Conservation (phyloP, 2,888 invertebrate genomes). For the Bhutanitis thaidina region DNA sequence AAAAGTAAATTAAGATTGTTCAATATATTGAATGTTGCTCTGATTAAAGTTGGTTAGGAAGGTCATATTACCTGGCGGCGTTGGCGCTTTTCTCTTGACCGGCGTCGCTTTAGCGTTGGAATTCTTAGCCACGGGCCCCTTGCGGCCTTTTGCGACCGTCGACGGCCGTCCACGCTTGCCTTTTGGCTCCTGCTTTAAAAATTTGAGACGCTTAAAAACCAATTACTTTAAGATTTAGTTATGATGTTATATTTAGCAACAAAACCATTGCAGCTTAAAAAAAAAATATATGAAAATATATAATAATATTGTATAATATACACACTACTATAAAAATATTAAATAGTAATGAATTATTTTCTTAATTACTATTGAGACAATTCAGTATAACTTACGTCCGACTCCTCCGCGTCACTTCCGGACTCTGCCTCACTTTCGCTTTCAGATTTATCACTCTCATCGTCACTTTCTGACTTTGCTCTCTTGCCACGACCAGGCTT, state of each 20-base stretch:
- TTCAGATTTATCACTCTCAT: slow-evolving; percentile 74
- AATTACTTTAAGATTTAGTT: no score
- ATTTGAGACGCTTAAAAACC: neutral
- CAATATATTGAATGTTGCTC: no score
- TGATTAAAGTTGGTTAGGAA: no score
- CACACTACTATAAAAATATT: no score
- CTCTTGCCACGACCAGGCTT: slow-evolving; percentile 54
- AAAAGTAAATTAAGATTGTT: no score
- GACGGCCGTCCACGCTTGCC: slow-evolving; percentile 64
- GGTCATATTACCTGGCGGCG: slow-evolving; percentile 57
- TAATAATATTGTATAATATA: no score
- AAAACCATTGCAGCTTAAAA: no score
- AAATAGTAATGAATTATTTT: no score
- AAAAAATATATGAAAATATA: no score
- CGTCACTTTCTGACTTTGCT: slow-evolving; percentile 70
- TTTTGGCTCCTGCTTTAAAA: slow-evolving; percentile 58
- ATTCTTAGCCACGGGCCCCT: slow-evolving; percentile 55
- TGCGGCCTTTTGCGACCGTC: slow-evolving; percentile 55
- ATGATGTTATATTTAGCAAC: no score
- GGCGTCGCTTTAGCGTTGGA: slow-evolving; percentile 63
- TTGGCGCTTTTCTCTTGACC: slow-evolving; percentile 73
- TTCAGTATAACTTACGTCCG: slow-evolving; percentile 57
- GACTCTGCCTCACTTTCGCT: slow-evolving; percentile 70
- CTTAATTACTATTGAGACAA: no score
- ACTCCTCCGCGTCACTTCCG: slow-evolving; percentile 70